Evolutionary conservation across 2,113 vertebrate genomes (phyloP), one percentile per base, ranked within the genome.

Genomic region (Mobula hypostoma): DNA sequence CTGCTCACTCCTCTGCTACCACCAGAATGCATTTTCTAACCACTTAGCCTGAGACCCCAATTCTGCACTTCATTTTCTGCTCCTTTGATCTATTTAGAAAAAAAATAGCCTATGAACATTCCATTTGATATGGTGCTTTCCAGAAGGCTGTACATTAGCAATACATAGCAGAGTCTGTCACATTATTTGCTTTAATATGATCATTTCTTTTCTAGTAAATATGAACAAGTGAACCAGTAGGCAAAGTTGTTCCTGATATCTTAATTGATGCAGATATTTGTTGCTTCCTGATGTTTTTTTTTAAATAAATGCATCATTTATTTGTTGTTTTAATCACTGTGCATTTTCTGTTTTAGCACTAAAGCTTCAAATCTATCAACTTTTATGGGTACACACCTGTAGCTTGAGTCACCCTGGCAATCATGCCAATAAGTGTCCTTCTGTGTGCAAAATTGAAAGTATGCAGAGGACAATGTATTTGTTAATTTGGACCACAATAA

Each of bases 51-150:
- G 24, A 66, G n/a, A 91, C 19, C n/a, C n/a, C 19, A 91, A 91
- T 68, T 91, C 87, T 36, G 5, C 61, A 92, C 66, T 48, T 72
- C n/a, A 92, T 72, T 92, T 92, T 92, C 90, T 72, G 68, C 66
- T 92, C 66, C 32, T 72, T 92, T 92, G 90, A 92, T 92, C 32
- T 72, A 92, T 40, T 72, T 92, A 92, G 90, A 48, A 48, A 92
- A 92, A 61, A 72, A 92, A 66, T 66, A 91, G 32, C 90, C 66
- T 92, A 72, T 92, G 72, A 92, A 92, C 36, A 72, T 92, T 92
- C 66, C 63, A 70, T 91, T 91, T 70, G 66, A 48, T 40, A 48
- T 48, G 63, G 90, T 92, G 36, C 68, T 72, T 72, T 72, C 21
- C 40, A 24, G 90, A 40, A 92, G n/a, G 36, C 19, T 27, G 36